Evolutionary conservation across 2,113 vertebrate species (phyloP), one percentile per base, ranked within the genome.

Genomic region (Chaetodon auriga): DNA sequence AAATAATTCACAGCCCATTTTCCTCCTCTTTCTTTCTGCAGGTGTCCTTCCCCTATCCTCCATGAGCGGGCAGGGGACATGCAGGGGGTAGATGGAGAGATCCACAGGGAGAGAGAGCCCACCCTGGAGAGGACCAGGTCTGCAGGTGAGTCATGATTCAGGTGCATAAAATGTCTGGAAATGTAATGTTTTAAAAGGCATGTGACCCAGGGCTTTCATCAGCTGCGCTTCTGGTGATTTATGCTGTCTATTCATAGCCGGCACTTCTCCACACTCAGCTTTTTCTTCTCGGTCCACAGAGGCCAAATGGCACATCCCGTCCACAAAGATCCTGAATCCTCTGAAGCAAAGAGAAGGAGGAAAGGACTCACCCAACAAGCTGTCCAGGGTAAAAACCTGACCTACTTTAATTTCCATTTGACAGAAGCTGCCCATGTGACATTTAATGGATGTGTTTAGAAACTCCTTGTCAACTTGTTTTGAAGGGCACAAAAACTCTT

Each of bases 361-460:
- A 81, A 98, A 97, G 84, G 97, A 98, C 54, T 98, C 97, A 0
- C 97, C 98, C 77, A 98, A 96, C 93, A 98, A 97, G 90, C 96
- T 97, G 80, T 95, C 96, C 54, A 96, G 96, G 80, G 98, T 99
- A 95, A 99, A 96, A 95, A 57, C 90, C 75, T 71, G 23, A 61
- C 74, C 75, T 45, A 23, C 58, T 73, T 74, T 64, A 19, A 75
- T 70, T 69, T 49, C 46, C 53, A 9, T 25, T 21, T 53, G 57
- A 68, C 54, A 69, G 23, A 65, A 61, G 53, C 43, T 55, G 64
- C 43, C 23, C 14, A 2, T 8, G 2, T 71, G 35, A 79, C 62
- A 72, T 86, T 81, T 58, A 48, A 53, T 55, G 41, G 30, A 49
- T 16, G 35, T 76, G 41, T 63, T 64, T 60, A 1, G 21, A 66